Percentiles rank a stretch among this genome's conserved stretches.
Conservation (phyloP, 2,113 vertebrate genomes). For the Mastomys natalensis region DNA sequence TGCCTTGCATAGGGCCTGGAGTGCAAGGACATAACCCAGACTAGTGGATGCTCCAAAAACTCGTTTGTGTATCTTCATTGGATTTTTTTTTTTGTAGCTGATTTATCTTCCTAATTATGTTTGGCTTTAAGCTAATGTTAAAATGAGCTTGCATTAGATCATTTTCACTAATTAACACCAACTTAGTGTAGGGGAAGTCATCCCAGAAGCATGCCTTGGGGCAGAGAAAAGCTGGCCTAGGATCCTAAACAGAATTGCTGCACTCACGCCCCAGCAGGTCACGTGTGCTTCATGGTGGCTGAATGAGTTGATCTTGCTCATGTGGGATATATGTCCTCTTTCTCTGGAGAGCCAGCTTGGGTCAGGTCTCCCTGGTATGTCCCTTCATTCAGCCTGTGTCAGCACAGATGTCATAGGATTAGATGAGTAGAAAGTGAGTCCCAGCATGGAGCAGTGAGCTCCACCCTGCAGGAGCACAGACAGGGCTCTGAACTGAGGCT, state of each 20-base stretch:
- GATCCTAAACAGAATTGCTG: slow-evolving; percentile 34
- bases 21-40: neutral
- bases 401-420: neutral
- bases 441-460: neutral
- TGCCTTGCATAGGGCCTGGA: accelerated
- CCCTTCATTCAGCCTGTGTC: neutral
- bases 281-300: neutral
- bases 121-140: slow-evolving; percentile 83
- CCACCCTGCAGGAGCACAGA: accelerated
- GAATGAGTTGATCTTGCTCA: neutral
- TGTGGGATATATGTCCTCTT: neutral
- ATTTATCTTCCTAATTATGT: slow-evolving; percentile 82
- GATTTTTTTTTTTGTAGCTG: slow-evolving; percentile 70
- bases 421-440: neutral
- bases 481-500: neutral
- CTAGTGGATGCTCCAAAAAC: slow-evolving; percentile 19
- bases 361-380: neutral
- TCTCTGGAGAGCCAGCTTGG: neutral
- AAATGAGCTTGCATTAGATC: slow-evolving; percentile 82
- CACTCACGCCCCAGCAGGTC: neutral
- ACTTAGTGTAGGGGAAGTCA: slow-evolving; percentile 63
- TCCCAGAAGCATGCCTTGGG: slow-evolving; percentile 61
- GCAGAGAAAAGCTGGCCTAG: slow-evolving; percentile 68
- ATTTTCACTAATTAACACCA: slow-evolving; percentile 82
- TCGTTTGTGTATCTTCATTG: slow-evolving; percentile 56